Conservation (phyloP, 2,113 vertebrate genomes). For the Montifringilla adamsi region DNA sequence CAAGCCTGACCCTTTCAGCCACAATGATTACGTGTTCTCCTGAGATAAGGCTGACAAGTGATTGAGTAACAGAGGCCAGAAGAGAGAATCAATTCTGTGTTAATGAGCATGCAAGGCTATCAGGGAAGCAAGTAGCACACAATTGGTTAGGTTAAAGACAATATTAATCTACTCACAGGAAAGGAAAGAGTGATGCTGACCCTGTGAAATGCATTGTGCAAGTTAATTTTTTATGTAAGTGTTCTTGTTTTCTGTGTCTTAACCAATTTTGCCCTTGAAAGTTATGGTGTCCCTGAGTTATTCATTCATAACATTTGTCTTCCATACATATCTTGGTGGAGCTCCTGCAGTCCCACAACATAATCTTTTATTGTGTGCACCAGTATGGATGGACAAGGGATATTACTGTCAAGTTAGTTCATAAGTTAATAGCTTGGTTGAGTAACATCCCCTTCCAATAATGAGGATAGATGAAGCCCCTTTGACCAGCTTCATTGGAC, state of each 20-base stretch:
- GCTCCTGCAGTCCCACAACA: background rate
- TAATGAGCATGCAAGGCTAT: constrained; percentile 41
- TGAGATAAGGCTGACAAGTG: constrained; percentile 33
- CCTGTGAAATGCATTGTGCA: background rate
- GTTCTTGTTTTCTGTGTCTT: background rate
- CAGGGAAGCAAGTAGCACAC: background rate
- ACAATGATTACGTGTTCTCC: constrained; percentile 7
- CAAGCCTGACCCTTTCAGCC: background rate
- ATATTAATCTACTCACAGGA: background rate
- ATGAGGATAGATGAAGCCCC: background rate
- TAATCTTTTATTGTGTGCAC: background rate
- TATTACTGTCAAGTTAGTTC: background rate
- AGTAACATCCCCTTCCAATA: background rate
- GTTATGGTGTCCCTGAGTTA: background rate
- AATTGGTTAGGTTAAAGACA: background rate
- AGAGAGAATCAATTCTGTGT: constrained; percentile 38
- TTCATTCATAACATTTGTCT: background rate
- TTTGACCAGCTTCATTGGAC: background rate
- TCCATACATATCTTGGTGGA: background rate
- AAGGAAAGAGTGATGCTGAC: background rate
- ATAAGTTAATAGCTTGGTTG: background rate
- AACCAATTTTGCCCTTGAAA: background rate
- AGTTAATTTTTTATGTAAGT: background rate
- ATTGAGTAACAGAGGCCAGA: constrained; percentile 31
- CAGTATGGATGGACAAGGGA: background rate